These are phyloP conservation scores for Salpingus planirostris DNA, from an alignment of 2,888 invertebrate species.

Conservation along the genomic window DNA sequence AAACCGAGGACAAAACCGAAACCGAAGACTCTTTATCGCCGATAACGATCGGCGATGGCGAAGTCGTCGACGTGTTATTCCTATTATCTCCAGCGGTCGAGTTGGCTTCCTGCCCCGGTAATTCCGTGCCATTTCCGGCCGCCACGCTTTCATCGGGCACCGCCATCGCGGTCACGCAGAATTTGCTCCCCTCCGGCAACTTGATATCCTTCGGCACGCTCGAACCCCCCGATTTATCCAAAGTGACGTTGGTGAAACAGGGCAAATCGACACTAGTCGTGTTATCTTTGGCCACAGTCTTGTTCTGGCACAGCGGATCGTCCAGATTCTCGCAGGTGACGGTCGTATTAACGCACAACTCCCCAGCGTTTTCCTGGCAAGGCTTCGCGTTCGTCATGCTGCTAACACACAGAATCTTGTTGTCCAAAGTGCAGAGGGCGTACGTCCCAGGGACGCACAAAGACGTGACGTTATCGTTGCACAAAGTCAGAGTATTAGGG, in stretches of 20 bases:
- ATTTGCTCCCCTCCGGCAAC: constrained; percentile 18
- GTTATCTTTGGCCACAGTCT: constrained; percentile 17
- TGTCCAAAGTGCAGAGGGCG: constrained; percentile 32
- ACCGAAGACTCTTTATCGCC: too few relatives aligned
- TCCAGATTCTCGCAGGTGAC: constrained; percentile 24
- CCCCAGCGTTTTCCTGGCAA: constrained; percentile 25
- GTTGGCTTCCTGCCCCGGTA: too few relatives aligned
- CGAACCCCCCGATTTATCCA: constrained; percentile 11
- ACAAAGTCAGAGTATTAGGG: constrained; percentile 30
- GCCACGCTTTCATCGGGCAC: too few relatives aligned
- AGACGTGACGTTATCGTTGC: constrained; percentile 31
- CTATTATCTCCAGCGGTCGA: too few relatives aligned
- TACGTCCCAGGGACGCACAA: constrained; percentile 31
- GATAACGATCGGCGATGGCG: too few relatives aligned
- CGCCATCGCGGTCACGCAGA: constrained; percentile 36
- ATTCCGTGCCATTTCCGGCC: too few relatives aligned
- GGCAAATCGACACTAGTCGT: constrained; percentile 28
- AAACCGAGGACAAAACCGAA: too few relatives aligned
- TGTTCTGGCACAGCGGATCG: constrained; percentile 27
- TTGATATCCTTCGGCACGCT: too few relatives aligned
- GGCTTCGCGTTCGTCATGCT: constrained; percentile 27
- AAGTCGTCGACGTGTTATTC: too few relatives aligned
- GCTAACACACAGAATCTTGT: constrained; percentile 32
- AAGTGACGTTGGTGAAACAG: constrained; percentile 33
- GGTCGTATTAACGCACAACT: constrained; percentile 28